These are phyloP conservation scores for Cheilosia vernalis DNA, from an alignment of 2,888 invertebrate genomes.

Conservation along the genomic window DNA sequence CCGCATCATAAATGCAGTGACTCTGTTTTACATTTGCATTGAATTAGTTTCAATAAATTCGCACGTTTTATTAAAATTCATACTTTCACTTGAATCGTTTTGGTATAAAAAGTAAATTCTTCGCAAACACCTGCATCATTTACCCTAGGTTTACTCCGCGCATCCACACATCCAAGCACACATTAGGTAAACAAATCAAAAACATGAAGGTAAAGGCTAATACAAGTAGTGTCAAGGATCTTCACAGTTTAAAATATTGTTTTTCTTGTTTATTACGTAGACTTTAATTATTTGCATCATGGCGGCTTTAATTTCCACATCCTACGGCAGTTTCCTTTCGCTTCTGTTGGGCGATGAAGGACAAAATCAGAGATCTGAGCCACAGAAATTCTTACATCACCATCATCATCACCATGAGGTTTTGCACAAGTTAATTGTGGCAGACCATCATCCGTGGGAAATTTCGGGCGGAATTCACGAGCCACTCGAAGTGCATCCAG, in stretches of 20 bases:
- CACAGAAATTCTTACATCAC: constrained; percentile 28
- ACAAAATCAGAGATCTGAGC: background rate
- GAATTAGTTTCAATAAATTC: constrained; percentile 22
- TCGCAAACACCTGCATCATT: constrained; percentile 45
- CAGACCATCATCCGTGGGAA: background rate
- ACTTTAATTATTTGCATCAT: constrained; percentile 50
- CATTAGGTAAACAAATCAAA: constrained; percentile 34
- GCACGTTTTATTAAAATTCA: constrained; percentile 12
- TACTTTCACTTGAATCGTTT: constrained; percentile 54
- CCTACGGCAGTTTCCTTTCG: constrained; percentile 14
- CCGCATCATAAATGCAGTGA: background rate
- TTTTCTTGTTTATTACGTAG: constrained; percentile 10
- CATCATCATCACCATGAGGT: constrained; percentile 48
- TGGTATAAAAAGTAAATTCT: constrained; percentile 51
- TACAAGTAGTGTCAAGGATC: background rate
- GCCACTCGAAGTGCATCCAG: constrained; percentile 23
- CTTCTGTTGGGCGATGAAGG: background rate
- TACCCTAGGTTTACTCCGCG: constrained; percentile 29
- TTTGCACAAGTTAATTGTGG: constrained; percentile 13
- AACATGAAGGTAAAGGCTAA: constrained; percentile 54
- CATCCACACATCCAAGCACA: constrained; percentile 18
- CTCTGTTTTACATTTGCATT: constrained; percentile 18
- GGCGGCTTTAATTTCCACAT: constrained; percentile 34
- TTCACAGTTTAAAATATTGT: background rate
- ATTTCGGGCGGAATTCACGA: background rate